A percentile compares a stretch with the other conserved stretches of the same genome.
Evolutionary conservation across 2,797 vertebrate genomes (phyloP).

Genomic region (Arnoldichthys spilopterus): DNA sequence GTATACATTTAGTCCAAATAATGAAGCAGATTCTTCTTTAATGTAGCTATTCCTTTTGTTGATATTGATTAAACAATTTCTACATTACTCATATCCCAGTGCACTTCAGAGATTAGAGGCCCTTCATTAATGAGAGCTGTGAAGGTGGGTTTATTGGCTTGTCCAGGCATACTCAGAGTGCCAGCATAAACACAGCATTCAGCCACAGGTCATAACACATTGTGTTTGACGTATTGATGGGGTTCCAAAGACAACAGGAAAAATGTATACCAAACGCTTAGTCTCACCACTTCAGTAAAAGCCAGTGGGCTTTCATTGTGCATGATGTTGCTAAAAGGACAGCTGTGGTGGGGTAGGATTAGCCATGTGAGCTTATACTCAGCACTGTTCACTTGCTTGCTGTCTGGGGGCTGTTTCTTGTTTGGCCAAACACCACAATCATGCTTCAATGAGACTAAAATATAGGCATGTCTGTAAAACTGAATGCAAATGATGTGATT

Average conservation of each 20-base stretch:
- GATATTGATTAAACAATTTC: conserved; percentile 15
- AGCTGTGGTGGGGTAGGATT: background rate
- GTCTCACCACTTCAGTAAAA: background rate
- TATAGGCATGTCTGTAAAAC: conserved; percentile 1
- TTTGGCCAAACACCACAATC: background rate
- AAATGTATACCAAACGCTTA: background rate
- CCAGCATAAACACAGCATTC: conserved; percentile 16
- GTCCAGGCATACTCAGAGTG: background rate
- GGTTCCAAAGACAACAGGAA: conserved; percentile 8
- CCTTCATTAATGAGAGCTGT: background rate
- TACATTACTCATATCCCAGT: background rate
- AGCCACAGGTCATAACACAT: conserved; percentile 9
- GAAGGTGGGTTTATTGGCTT: conserved; percentile 21
- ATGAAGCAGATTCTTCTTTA: background rate
- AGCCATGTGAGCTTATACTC: background rate
- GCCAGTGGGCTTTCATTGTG: background rate
- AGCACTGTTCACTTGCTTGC: background rate
- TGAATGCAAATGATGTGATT: conserved; percentile 45
- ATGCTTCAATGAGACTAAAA: background rate
- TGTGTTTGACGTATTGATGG: background rate
- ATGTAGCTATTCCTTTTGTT: background rate
- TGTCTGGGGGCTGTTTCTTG: background rate
- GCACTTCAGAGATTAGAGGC: conserved; percentile 3
- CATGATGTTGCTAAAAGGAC: background rate
- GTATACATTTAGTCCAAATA: background rate